Evolutionary conservation across 1,140 invertebrate genomes (phyloP), one percentile per base, ranked within the genome.

Genomic region (Pseudobourletiella spinata): DNA sequence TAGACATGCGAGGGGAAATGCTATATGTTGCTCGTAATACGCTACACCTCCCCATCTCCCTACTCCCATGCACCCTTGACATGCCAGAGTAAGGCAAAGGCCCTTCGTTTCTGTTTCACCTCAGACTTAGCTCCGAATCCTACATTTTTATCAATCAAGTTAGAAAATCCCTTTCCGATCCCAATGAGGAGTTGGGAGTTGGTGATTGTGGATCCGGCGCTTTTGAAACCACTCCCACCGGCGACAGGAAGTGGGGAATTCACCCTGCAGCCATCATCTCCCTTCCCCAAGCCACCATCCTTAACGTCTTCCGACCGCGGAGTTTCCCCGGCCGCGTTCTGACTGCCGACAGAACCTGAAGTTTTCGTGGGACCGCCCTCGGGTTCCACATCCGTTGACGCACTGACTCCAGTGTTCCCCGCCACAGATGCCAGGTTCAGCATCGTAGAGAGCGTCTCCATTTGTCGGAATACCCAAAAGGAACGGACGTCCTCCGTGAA

Each of bases 401-500:
- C 25, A 25, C 4, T 51, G 2, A 3, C 4, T 26, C 14, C 24
- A 24, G 44, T 16, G 6, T 26, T 26, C 2, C 48, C 18, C 25
- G 48, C 15, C 25, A 25, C 25, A 3, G 52, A 55, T 3, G 55
- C 15, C 25, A 63, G 32, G 20, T 55, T 55, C 14, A 55, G 22
- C 52, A 35, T 52, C 28, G 44, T 35, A 8, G 55, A 57, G 35
- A 28, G 44, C 14, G 60, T 52, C 50, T 20, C 3, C 52, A 55
- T 55, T 35, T 55, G 52, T 3, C 68, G 44, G 44, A 61, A 64
- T 26, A 65, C 59, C 48, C 60, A 65, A 44, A 69, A 69, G 29
- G 64, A 66, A 3, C 68, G 35, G 16, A 67, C 61, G 52, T 93
- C 88, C 69, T 89, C 87, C 73, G 91, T 87, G 71, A 89, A 92